phyloP scores from a whole-genome alignment of 2,888 invertebrate species.

The Hydrotaea diabolus region DNA sequence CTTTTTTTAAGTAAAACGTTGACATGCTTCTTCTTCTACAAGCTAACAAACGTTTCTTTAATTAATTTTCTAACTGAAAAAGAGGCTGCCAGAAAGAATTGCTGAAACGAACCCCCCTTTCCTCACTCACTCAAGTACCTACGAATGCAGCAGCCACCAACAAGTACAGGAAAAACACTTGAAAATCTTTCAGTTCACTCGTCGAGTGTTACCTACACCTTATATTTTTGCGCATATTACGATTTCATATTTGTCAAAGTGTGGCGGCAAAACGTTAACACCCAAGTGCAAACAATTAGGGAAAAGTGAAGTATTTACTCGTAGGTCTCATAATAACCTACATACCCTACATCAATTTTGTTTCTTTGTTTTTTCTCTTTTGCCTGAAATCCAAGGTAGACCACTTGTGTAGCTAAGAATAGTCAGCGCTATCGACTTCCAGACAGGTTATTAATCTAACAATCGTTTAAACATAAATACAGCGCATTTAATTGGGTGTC shows the following conservation, averaged over 20 bases:
- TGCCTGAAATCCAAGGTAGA: not conserved
- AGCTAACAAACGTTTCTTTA: not conserved
- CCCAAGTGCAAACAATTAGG: constrained; percentile 3
- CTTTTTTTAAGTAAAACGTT: too few relatives aligned
- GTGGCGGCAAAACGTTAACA: not conserved
- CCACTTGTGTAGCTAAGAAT: not conserved
- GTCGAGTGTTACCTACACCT: not conserved
- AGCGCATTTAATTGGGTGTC: not conserved
- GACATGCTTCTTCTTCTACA: not conserved
- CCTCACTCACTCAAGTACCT: not conserved
- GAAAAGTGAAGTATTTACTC: not conserved
- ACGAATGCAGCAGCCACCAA: not conserved
- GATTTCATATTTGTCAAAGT: constrained; percentile 1
- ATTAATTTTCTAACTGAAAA: constrained; percentile 3
- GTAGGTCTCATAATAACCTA: not conserved
- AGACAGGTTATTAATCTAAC: not conserved
- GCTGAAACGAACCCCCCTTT: not conserved
- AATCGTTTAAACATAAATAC: not conserved
- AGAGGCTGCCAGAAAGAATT: not conserved
- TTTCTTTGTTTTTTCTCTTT: too few relatives aligned
- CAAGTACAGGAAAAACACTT: not conserved
- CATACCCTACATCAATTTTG: not conserved
- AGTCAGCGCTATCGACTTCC: not conserved
- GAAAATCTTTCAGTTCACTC: not conserved
- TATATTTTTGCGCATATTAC: not conserved